Conservation (phyloP, 1,140 invertebrate species). For the Augochlora pura region DNA sequence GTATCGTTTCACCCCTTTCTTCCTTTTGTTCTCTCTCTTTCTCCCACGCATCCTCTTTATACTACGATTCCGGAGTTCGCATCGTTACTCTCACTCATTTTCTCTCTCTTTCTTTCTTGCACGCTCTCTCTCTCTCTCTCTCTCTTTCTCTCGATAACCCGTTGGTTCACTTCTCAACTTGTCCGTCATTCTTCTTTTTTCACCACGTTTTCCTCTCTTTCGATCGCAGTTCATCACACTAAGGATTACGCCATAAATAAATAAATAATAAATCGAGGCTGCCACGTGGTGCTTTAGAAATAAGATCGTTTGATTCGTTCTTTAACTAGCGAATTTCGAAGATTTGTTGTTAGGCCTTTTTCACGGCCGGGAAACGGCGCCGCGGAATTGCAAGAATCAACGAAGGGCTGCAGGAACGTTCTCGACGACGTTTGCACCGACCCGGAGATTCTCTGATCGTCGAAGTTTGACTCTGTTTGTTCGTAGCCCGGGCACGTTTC, state of each 20-base stretch:
- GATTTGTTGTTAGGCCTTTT: slow-evolving; percentile 45
- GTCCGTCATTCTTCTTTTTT: not conserved
- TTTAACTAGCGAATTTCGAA: slow-evolving; percentile 46
- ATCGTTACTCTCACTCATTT: not conserved
- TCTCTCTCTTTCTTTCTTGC: not conserved
- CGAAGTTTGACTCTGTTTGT: not conserved
- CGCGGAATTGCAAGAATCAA: not conserved
- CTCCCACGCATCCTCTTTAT: slow-evolving; percentile 23
- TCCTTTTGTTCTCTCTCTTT: not conserved
- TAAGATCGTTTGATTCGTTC: slow-evolving; percentile 18
- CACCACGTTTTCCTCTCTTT: not conserved
- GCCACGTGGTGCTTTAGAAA: slow-evolving; percentile 37
- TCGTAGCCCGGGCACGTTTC: slow-evolving; percentile 11
- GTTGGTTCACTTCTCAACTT: not conserved
- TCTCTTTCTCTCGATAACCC: slow-evolving; percentile 14
- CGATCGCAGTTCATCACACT: slow-evolving; percentile 33
- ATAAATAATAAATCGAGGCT: slow-evolving; percentile 59
- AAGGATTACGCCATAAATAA: slow-evolving; percentile 59
- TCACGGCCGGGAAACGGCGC: slow-evolving; percentile 19
- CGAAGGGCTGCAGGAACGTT: no score
- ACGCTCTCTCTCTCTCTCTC: no score
- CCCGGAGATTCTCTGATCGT: no score
- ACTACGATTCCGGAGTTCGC: not conserved
- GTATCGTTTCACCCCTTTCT: slow-evolving; percentile 4
- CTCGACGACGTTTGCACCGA: no score